Conservation (phyloP, 2,888 invertebrate species). For the Hypolimnas misippus region DNA sequence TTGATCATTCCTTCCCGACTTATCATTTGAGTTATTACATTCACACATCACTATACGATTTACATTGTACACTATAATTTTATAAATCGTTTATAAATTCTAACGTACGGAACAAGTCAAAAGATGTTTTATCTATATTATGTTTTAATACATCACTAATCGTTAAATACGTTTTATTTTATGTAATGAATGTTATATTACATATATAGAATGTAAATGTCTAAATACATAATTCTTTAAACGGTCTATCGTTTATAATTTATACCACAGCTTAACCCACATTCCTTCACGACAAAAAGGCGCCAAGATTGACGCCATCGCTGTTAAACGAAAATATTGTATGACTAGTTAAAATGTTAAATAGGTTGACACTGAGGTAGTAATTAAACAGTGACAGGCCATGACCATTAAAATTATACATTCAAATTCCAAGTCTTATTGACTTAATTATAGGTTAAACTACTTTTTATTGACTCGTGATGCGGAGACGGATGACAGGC, state of each 20-base stretch:
- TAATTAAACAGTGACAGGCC: conserved; percentile 16
- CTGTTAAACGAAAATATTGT: conserved; percentile 48
- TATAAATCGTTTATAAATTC: too few relatives aligned
- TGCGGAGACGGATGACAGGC: background rate
- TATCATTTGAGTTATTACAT: too few relatives aligned
- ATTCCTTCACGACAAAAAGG: conserved; percentile 50
- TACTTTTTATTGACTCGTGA: conserved; percentile 10
- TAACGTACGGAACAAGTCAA: too few relatives aligned
- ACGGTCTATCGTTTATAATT: conserved; percentile 31
- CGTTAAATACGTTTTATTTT: too few relatives aligned
- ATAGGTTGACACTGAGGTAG: conserved; percentile 50
- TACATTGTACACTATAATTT: too few relatives aligned
- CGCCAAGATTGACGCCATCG: conserved; percentile 70
- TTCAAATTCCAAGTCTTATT: conserved; percentile 15
- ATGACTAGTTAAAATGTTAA: conserved; percentile 50
- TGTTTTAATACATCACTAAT: too few relatives aligned
- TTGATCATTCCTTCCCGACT: too few relatives aligned
- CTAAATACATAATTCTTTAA: too few relatives aligned
- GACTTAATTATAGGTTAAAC: conserved; percentile 6
- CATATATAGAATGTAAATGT: too few relatives aligned
- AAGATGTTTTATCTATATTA: too few relatives aligned
- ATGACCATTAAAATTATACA: conserved; percentile 18
- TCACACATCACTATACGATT: too few relatives aligned
- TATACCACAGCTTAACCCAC: conserved; percentile 41
- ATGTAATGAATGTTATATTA: too few relatives aligned